A percentile compares a stretch with the other conserved stretches of the same genome.
phyloP scores from a whole-genome alignment of 30 jellyfish, hydroid and myxozoan genomes.

The Aurelia coerulea region DNA sequence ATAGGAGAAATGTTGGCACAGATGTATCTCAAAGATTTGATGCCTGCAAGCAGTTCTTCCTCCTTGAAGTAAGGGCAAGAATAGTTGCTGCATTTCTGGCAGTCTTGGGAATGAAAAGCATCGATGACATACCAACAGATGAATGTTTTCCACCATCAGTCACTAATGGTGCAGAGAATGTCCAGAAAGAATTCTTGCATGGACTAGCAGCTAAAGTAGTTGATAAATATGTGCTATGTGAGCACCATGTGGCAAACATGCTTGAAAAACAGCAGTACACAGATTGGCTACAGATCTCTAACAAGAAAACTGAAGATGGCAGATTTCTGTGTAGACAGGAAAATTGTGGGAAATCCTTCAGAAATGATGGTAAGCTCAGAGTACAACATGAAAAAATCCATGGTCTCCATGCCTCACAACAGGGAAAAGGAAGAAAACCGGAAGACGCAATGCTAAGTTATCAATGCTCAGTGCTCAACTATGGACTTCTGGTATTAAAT shows the following conservation, averaged over 20 bases:
- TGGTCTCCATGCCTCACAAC: constrained; percentile 13
- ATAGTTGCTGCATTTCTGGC: background rate
- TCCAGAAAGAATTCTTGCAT: constrained; percentile 13
- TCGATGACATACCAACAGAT: background rate
- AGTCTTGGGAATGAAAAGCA: background rate
- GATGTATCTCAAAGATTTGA: constrained; percentile 20
- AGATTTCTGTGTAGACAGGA: constrained; percentile 7
- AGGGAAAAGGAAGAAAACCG: background rate
- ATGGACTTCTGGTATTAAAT: constrained; percentile 25
- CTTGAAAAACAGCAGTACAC: constrained; percentile 12
- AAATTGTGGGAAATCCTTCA: background rate
- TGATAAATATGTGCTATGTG: constrained; percentile 6
- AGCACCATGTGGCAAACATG: too few species aligned
- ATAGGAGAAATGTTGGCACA: constrained; percentile 4
- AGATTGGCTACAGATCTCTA: constrained; percentile 11
- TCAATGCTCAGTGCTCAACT: constrained; percentile 35
- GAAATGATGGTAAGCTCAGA: constrained; percentile 10
- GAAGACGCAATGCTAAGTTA: background rate
- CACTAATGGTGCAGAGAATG: background rate
- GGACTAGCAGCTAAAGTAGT: constrained; percentile 9
- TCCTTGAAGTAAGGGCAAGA: constrained; percentile 11
- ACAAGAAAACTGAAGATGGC: constrained; percentile 4
- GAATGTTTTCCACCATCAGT: background rate
- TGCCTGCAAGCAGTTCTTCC: constrained; percentile 13
- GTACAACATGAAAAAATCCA: constrained; percentile 11